A percentile compares a stretch with the other conserved stretches of the same genome.
Conservation (phyloP, 2,113 vertebrate species). For the Corythaixoides concolor region DNA sequence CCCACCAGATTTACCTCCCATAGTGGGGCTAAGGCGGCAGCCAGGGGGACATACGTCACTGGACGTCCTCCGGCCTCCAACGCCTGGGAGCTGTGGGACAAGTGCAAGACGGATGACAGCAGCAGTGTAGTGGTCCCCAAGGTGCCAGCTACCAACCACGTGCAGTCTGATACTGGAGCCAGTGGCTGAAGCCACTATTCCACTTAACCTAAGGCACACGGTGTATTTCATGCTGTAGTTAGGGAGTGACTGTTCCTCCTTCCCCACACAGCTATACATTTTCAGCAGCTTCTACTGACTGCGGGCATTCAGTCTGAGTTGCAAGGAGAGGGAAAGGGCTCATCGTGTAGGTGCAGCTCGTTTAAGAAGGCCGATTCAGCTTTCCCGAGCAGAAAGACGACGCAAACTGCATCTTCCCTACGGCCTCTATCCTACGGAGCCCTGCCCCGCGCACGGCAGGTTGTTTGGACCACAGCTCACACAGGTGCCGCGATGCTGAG, state of each 20-base stretch:
- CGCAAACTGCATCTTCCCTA: not conserved
- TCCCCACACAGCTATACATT: rapidly evolving
- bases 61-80: not conserved
- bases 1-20: not conserved
- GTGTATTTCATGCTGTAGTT: not conserved
- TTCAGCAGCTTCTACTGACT: not conserved
- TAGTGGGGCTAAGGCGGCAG: not conserved
- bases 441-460: not conserved
- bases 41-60: not conserved
- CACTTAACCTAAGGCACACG: not conserved
- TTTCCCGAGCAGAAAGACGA: not conserved
- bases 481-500: not conserved
- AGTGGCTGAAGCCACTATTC: not conserved
- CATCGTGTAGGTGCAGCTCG: too few species aligned
- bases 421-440: not conserved
- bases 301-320: too few species aligned
- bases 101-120: not conserved
- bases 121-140: not conserved
- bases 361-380: too few species aligned
- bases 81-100: constrained; percentile 21
- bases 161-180: rapidly evolving
- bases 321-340: not conserved
- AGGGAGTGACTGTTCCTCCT: not conserved
- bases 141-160: not conserved
- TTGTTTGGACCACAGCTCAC: not conserved